Percentiles rank a stretch among this genome's conserved stretches.
Conservation (phyloP, 2,113 vertebrate species). For the Zapornia atra region DNA sequence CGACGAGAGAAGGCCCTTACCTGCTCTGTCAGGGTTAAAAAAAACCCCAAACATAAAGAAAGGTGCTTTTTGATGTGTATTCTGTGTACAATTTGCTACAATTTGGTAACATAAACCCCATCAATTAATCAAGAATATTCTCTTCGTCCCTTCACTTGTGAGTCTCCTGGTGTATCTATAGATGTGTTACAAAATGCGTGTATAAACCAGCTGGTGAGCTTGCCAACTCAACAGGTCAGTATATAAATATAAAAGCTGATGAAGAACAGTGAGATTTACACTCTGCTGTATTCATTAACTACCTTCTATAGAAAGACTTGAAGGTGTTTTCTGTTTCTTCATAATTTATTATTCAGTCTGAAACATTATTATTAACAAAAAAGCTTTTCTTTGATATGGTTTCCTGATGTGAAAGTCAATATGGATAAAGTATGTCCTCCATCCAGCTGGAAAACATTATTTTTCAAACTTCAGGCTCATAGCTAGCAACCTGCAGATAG, state of each 20-base stretch:
- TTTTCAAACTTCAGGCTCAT: not conserved
- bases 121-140: not conserved
- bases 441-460: not conserved
- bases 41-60: not conserved
- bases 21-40: not conserved
- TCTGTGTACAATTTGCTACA: not conserved
- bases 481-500: not conserved
- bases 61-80: not conserved
- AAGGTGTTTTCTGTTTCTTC: not conserved
- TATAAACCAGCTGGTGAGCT: not conserved
- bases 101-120: not conserved
- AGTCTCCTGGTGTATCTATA: not conserved
- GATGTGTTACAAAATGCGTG: not conserved
- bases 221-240: not conserved
- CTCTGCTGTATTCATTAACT: not conserved
- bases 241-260: not conserved
- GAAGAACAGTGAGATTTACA: not conserved
- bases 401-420: not conserved
- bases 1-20: not conserved
- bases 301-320: not conserved
- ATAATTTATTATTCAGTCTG: not conserved
- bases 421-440: not conserved
- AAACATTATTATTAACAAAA: not conserved
- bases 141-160: not conserved
- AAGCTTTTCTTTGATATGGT: not conserved